Evolutionary conservation across 1,140 invertebrate genomes (phyloP).

Genomic region (Choristoneura fumiferana): DNA sequence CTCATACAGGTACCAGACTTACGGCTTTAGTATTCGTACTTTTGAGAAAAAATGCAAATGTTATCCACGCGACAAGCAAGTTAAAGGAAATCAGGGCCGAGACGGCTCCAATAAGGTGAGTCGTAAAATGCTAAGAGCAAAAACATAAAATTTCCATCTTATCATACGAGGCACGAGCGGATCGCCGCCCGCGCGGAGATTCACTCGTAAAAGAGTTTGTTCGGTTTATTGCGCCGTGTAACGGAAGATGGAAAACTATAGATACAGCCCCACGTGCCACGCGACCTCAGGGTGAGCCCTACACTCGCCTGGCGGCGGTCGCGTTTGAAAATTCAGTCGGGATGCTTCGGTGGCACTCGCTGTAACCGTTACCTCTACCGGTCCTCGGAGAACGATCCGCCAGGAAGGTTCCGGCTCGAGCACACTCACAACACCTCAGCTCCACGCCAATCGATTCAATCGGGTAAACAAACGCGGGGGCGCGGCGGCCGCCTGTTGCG

Average conservation of each 20-base stretch:
- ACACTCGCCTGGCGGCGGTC: too few relatives aligned
- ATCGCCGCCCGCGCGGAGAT: background rate
- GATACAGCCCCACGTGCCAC: conserved; percentile 10
- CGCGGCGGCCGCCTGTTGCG: conserved; percentile 61
- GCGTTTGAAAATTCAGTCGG: too few relatives aligned
- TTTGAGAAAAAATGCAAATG: background rate
- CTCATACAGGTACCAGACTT: too few relatives aligned
- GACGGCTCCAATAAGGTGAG: conserved; percentile 11
- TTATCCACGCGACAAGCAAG: conserved; percentile 9
- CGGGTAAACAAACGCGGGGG: conserved; percentile 63
- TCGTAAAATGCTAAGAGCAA: conserved; percentile 12
- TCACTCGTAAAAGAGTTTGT: conserved; percentile 5
- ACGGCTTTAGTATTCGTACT: too few relatives aligned
- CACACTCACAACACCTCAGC: conserved; percentile 61
- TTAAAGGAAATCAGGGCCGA: conserved; percentile 7
- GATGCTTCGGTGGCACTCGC: conserved; percentile 12
- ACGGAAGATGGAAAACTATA: too few relatives aligned
- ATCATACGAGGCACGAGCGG: background rate
- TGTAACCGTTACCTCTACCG: conserved; percentile 21
- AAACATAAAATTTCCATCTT: conserved; percentile 14
- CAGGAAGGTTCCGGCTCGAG: conserved; percentile 30
- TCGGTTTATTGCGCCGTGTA: background rate
- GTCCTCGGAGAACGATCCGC: too few relatives aligned
- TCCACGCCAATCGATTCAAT: conserved; percentile 53
- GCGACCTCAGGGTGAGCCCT: too few relatives aligned